Percentiles rank a stretch among this genome's conserved stretches.
These are phyloP conservation scores for Tenthredo mesomela DNA, from an alignment of 2,888 invertebrate genomes.

Conservation along the genomic window DNA sequence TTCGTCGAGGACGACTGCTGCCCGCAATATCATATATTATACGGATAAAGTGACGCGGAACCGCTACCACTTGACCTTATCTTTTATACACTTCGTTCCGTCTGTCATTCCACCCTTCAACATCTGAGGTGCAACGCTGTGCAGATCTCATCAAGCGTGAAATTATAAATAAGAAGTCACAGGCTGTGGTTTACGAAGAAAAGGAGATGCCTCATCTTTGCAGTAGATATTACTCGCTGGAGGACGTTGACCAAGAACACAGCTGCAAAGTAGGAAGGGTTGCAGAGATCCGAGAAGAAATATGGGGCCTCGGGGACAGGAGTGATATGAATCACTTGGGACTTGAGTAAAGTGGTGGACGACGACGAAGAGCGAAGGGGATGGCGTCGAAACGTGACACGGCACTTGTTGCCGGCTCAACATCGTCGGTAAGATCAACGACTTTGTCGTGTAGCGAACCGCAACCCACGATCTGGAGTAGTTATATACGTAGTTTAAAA, in stretches of 20 bases:
- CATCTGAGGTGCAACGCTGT: not conserved
- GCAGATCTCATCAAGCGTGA: not conserved
- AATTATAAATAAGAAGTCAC: not conserved
- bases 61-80: conserved; percentile 2
- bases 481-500: conserved; percentile 13
- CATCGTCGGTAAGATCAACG: conserved; percentile 51
- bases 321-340: conserved; percentile 22
- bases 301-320: not conserved
- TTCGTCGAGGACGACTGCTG: conserved; percentile 4
- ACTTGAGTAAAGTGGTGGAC: conserved; percentile 17
- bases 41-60: conserved; percentile 14
- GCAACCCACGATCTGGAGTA: conserved; percentile 19
- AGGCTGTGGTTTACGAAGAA: not conserved
- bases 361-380: conserved; percentile 11
- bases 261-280: not conserved
- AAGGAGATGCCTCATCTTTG: conserved; percentile 1
- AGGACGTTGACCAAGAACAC: not conserved
- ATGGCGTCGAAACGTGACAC: conserved; percentile 48
- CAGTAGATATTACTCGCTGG: not conserved
- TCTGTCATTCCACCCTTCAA: not conserved
- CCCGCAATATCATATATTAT: not conserved
- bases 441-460: conserved; percentile 37
- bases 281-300: not conserved
- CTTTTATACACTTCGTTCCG: not conserved
- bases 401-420: conserved; percentile 49